Conservation (phyloP, 2,113 vertebrate species). For the Promerops cafer region DNA sequence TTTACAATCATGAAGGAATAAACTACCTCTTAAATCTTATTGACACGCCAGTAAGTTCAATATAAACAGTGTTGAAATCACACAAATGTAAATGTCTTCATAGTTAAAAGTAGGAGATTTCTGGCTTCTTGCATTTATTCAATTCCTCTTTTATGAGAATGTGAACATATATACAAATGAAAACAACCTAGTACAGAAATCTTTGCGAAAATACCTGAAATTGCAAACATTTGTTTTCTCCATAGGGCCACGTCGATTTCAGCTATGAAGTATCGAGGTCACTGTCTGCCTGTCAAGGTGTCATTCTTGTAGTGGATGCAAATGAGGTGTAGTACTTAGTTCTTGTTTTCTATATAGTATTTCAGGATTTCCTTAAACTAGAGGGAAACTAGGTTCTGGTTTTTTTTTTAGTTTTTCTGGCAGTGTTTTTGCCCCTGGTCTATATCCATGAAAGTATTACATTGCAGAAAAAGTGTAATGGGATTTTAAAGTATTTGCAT, state of each 20-base stretch:
- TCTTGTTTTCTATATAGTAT: background rate
- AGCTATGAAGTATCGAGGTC: conserved; percentile 96
- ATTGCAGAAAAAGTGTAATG: background rate
- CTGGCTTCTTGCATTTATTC: background rate
- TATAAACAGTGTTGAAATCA: background rate
- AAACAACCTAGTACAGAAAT: background rate
- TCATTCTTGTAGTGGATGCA: conserved; percentile 92
- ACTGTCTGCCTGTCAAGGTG: conserved; percentile 93
- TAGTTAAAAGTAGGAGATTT: background rate
- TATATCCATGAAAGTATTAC: background rate
- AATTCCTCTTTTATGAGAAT: background rate
- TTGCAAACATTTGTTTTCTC: background rate
- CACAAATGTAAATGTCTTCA: background rate
- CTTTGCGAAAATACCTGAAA: background rate
- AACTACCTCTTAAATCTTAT: conserved; percentile 95
- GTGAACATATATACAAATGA: background rate
- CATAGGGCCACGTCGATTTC: conserved; percentile 96
- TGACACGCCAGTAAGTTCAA: conserved; percentile 88
- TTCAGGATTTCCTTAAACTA: background rate
- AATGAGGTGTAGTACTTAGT: conserved; percentile 83
- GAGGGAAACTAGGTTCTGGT: background rate
- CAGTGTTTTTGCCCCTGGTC: background rate
- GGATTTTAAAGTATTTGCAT: background rate
- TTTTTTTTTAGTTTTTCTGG: background rate
- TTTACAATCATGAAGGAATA: conserved; percentile 79